Evolutionary conservation across 2,888 invertebrate species (phyloP).

Genomic region (Hetaerina titia): DNA sequence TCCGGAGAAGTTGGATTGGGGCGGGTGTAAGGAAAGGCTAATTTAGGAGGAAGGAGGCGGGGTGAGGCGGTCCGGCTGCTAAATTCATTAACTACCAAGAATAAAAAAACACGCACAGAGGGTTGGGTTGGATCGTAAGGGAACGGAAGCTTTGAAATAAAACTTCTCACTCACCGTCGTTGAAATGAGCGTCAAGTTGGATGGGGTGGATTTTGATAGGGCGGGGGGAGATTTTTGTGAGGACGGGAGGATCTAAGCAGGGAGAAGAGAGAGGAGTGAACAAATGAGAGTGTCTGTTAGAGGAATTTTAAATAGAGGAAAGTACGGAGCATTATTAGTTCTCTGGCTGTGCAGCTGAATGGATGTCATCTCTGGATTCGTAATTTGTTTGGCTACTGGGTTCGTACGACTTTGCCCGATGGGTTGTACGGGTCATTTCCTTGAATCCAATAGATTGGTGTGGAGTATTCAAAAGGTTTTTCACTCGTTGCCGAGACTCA

Average conservation of each 20-base stretch:
- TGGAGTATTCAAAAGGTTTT: too few species aligned
- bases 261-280: background rate
- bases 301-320: background rate
- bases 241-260: background rate
- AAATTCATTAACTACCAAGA: slow-evolving; percentile 58
- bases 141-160: slow-evolving; percentile 43
- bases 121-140: background rate
- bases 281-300: background rate
- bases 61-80: slow-evolving; percentile 48
- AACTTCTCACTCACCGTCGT: slow-evolving; percentile 25
- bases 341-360: background rate
- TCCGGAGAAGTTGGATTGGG: slow-evolving; percentile 14
- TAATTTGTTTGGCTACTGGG: too few species aligned
- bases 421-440: too few species aligned
- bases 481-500: too few species aligned
- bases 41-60: slow-evolving; percentile 46
- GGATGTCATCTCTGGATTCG: background rate
- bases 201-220: background rate
- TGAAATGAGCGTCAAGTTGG: background rate
- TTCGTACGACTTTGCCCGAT: too few species aligned
- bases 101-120: background rate
- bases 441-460: too few species aligned
- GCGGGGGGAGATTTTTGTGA: background rate
- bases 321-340: background rate
- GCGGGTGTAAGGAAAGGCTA: background rate